A percentile compares a stretch with the other conserved stretches of the same genome.
These are phyloP conservation scores for Pangasius mekongensis DNA, from an alignment of 2,797 vertebrate species.

Conservation along the genomic window DNA sequence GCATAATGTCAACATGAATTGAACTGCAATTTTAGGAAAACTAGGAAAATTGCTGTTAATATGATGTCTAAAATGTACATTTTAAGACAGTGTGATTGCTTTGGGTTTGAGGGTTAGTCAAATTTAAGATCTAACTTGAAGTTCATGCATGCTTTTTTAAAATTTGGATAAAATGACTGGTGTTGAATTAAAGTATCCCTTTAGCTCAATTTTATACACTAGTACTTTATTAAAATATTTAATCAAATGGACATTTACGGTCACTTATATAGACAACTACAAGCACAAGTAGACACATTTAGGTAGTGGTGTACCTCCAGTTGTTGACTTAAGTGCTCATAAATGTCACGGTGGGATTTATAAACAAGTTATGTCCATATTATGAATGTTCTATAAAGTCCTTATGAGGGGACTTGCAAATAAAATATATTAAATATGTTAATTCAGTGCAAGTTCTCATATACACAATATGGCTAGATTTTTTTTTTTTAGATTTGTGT, in stretches of 20 bases:
- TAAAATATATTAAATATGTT: slow-evolving; percentile 2
- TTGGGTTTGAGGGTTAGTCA: neutral
- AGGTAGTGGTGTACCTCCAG: neutral
- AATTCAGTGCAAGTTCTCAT: neutral
- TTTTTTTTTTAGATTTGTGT: neutral
- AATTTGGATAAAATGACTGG: neutral
- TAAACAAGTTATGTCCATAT: slow-evolving; percentile 2
- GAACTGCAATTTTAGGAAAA: neutral
- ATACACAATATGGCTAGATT: neutral
- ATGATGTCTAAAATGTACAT: neutral
- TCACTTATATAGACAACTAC: neutral
- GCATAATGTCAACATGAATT: neutral
- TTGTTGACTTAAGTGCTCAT: slow-evolving; percentile 22
- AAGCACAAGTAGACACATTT: neutral
- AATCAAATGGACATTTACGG: slow-evolving; percentile 32
- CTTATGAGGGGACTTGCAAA: neutral
- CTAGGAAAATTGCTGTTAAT: neutral
- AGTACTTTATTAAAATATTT: slow-evolving; percentile 18
- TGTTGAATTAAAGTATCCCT: slow-evolving; percentile 1
- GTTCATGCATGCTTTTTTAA: neutral
- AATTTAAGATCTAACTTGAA: neutral
- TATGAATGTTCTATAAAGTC: slow-evolving; percentile 12
- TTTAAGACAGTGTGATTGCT: neutral
- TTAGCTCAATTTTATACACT: neutral
- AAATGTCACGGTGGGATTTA: slow-evolving; percentile 20